Evolutionary conservation across 2,888 invertebrate species (phyloP).

Genomic region (Eudemis profundana): DNA sequence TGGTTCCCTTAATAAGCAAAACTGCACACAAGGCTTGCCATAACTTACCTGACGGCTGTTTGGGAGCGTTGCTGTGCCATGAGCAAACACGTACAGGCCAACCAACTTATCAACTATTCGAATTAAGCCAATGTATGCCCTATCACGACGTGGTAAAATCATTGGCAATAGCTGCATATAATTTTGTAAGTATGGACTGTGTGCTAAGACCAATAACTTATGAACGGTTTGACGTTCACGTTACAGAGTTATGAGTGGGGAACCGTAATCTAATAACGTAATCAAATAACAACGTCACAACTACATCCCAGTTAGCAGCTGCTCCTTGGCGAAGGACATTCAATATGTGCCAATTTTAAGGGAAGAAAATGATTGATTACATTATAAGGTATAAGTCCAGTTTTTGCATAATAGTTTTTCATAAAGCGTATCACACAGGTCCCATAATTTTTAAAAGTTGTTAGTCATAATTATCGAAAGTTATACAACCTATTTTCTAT

Average conservation of each 20-base stretch:
- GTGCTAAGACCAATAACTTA: conserved; percentile 61
- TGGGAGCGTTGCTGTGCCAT: conserved; percentile 64
- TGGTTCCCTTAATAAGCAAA: conserved; percentile 83
- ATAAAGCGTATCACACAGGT: too few relatives aligned
- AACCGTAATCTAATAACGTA: conserved; percentile 36
- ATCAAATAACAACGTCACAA: conserved; percentile 23
- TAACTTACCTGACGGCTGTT: conserved; percentile 78
- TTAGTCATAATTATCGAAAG: too few relatives aligned
- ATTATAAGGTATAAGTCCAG: neutral
- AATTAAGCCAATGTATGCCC: neutral
- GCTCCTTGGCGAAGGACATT: neutral
- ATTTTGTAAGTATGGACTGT: conserved; percentile 26
- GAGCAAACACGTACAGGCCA: conserved; percentile 62
- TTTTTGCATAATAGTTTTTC: too few relatives aligned
- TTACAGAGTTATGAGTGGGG: conserved; percentile 48
- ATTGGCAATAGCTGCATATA: neutral
- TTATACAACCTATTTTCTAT: too few relatives aligned
- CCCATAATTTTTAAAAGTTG: too few relatives aligned
- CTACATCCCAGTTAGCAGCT: conserved; percentile 17
- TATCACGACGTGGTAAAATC: conserved; percentile 33
- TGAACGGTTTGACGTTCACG: conserved; percentile 60
- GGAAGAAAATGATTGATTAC: neutral
- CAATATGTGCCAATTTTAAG: neutral
- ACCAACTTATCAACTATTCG: neutral
- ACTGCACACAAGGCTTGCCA: conserved; percentile 76